Conservation (phyloP, 2,888 invertebrate genomes). For the Cybosia mesomella region DNA sequence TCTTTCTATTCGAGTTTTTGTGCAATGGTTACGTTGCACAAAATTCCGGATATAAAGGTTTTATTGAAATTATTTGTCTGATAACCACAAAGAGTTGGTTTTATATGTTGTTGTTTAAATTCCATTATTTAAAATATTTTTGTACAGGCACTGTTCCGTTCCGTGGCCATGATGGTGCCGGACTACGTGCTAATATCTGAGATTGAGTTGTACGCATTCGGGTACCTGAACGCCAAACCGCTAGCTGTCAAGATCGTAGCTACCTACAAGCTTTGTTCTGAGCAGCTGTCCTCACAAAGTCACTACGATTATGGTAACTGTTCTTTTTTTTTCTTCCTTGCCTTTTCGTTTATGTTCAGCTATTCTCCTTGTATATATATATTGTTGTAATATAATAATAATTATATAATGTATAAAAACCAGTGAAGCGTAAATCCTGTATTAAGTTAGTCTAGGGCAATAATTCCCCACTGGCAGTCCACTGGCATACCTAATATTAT, state of each 20-base stretch:
- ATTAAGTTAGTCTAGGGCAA: too few species aligned
- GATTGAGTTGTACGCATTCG: constrained; percentile 97
- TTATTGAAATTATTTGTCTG: too few species aligned
- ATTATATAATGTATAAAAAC: too few species aligned
- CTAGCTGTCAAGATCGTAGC: constrained; percentile 97
- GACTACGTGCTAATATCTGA: constrained; percentile 98
- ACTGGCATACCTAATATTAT: too few species aligned
- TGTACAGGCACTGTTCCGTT: constrained; percentile 93
- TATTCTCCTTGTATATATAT: not conserved
- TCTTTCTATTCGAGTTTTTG: not conserved
- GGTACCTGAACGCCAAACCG: constrained; percentile 95
- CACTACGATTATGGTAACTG: constrained; percentile 96
- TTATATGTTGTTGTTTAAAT: too few species aligned
- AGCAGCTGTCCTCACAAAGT: constrained; percentile 96
- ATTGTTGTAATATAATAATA: too few species aligned
- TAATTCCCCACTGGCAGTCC: too few species aligned
- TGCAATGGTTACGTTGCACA: too few species aligned
- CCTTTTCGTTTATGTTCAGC: not conserved
- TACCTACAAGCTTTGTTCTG: constrained; percentile 96
- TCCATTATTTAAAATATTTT: not conserved
- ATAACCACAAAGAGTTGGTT: too few species aligned
- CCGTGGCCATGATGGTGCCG: constrained; percentile 99
- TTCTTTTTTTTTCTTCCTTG: not conserved
- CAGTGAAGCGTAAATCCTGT: too few species aligned
- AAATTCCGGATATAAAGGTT: too few species aligned